These are phyloP conservation scores for Apamea sordens DNA, from an alignment of 2,888 invertebrate genomes.

Conservation along the genomic window DNA sequence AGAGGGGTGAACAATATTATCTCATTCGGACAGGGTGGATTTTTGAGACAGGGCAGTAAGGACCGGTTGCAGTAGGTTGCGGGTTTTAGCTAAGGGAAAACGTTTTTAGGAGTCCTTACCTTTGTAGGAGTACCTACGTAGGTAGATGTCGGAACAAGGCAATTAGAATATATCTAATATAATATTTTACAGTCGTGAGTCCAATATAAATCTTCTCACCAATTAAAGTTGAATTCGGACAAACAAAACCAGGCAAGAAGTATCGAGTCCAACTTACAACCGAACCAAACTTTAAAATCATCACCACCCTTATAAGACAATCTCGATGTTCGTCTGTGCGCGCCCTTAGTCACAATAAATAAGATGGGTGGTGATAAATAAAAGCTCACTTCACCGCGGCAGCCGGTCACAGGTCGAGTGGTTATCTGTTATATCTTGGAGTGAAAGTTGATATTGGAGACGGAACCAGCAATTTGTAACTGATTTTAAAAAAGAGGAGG, in stretches of 20 bases:
- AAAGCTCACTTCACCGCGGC: slow-evolving; percentile 64
- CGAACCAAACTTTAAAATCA: background rate
- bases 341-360: slow-evolving; percentile 60
- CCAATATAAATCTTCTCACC: background rate
- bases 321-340: slow-evolving; percentile 26
- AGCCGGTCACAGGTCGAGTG: slow-evolving; percentile 70
- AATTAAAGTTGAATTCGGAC: too few species aligned
- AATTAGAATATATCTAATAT: too few species aligned
- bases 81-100: too few species aligned
- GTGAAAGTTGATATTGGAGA: slow-evolving; percentile 59
- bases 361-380: slow-evolving; percentile 67
- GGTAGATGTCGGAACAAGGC: too few species aligned
- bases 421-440: slow-evolving; percentile 76
- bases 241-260: too few species aligned
- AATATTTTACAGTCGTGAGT: too few species aligned
- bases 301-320: background rate
- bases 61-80: too few species aligned
- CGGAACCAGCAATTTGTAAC: slow-evolving; percentile 31
- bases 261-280: background rate
- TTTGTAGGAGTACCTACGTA: too few species aligned
- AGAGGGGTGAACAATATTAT: too few species aligned
- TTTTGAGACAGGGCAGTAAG: too few species aligned
- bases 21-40: too few species aligned
- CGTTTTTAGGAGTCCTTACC: too few species aligned
- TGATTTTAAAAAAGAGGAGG: background rate